Evolutionary conservation across 1,140 invertebrate genomes (phyloP), one percentile per base, ranked within the genome.

Genomic region (Phymorhynchus buccinoides): DNA sequence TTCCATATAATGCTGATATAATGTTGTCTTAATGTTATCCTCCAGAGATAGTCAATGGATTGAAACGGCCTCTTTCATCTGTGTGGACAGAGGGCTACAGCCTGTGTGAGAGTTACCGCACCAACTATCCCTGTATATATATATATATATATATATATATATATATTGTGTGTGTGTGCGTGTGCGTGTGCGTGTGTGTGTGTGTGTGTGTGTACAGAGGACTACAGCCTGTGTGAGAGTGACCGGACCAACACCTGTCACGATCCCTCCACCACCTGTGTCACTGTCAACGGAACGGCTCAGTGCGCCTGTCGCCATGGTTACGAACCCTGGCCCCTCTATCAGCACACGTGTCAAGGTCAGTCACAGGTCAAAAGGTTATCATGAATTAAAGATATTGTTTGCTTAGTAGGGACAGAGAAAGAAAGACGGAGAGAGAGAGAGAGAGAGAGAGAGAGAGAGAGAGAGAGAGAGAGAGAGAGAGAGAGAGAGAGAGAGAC

Each of bases 31-130:
- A n/a, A n/a, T n/a, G n/a, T n/a, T n/a, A n/a, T n/a, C n/a, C n/a
- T n/a, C n/a, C n/a, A n/a, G n/a, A n/a, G n/a, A n/a, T n/a, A n/a
- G n/a, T n/a, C n/a, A n/a, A n/a, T n/a, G n/a, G n/a, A n/a, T n/a
- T n/a, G n/a, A n/a, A n/a, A n/a, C n/a, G n/a, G n/a, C n/a, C n/a
- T n/a, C n/a, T n/a, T n/a, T n/a, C n/a, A n/a, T n/a, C n/a, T 68
- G 62, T 68, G 22, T 35, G 30, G 12, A 22, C 68, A 80, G 79
- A n/a, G 37, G 30, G 35, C n/a, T 82, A 82, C 44, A 30, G 30
- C 52, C 52, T 82, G 80, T 82, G 80, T 82, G 80, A n/a, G 9
- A 82, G 80, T 44, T 48, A 82, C 52, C 32, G 52, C n/a, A 82
- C 48, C 52, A 82, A 82, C 30, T n/a, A 52, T 52, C 22, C 9